Base-by-base conservation (phyloP, 2,888 invertebrate genomes). In the Noctua pronuba region DNA sequence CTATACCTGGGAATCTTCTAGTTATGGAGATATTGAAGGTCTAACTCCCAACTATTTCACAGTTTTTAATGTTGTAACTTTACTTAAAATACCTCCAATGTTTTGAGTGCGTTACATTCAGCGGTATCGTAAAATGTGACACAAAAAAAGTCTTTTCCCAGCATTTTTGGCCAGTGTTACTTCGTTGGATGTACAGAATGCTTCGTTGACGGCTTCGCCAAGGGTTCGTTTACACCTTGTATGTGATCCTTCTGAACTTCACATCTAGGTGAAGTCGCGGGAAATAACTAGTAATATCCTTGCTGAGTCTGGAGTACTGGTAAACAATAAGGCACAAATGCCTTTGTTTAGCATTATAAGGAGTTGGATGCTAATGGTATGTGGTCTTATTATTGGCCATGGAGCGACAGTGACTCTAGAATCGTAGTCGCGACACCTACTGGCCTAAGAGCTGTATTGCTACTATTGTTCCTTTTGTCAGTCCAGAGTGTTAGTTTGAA, bases 261-360 rank as follows among this genome's bases (percentile, higher is more conserved):
- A 31, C 31, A 18, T 35, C 16, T 16, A 21, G 10, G 10, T 62
- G 11, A 21, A 62, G 5, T 11, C 11, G 35, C 62, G 62, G 21
- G 11, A 62, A 35, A 21, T 35, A 62, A 1, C 60, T 21, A 10
- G 21, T 35, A 21, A 10, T 21, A 35, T 65, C 28, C 10, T 31
- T 31, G 31, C 16, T 16, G 18, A 24, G 16, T 66, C 13, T 49
- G 24, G 35, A 49, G 44, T n/a, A 18, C 18, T 74, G 21, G 10
- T 62, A 16, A 60, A 77, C 41, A 77, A 46, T 31, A 16, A 28
- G 11, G 31, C 38, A 74, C 21, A 41, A 41, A 60, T 3, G 18
- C 58, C 41, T 58, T 79, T 79, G 82, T 82, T 58, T 58, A 24
- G 46, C 8, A 13, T 65, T 65, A 16, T 64, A 16, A 24, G 18